Percentiles rank a stretch among this genome's conserved stretches.
Evolutionary conservation across 35 echinoderm and acorn worm species (phyloP).

Genomic region (Nesometra sesokonis): DNA sequence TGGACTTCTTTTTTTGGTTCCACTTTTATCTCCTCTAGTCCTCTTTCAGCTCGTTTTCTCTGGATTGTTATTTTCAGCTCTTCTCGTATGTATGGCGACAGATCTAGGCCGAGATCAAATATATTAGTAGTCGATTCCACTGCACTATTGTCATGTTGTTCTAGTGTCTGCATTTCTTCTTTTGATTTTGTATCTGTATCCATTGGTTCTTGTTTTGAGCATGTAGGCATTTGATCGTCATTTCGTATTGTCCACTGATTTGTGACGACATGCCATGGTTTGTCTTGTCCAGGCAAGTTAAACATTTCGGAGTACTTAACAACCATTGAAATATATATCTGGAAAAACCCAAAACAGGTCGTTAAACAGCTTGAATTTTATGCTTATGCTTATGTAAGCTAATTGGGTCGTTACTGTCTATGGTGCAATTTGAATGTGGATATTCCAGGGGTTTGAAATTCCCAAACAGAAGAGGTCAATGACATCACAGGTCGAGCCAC

Average conservation of each 20-base stretch:
- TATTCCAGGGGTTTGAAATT: too few relatives aligned
- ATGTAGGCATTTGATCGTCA: too few relatives aligned
- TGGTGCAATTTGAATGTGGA: too few relatives aligned
- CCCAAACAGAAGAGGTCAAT: too few relatives aligned
- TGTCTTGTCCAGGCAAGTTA: background rate
- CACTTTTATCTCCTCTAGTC: background rate
- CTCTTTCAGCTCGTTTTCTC: background rate
- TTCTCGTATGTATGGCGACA: background rate
- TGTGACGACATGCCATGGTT: background rate
- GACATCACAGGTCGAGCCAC: too few relatives aligned
- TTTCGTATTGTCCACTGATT: too few relatives aligned
- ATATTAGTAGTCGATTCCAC: background rate
- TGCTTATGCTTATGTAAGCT: too few relatives aligned
- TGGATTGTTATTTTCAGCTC: background rate
- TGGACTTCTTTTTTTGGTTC: background rate
- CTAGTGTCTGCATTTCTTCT: background rate
- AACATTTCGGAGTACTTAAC: background rate
- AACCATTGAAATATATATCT: background rate
- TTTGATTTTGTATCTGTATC: background rate
- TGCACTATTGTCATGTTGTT: background rate
- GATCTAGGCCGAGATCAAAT: background rate
- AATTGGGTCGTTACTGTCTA: too few relatives aligned
- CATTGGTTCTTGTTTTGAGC: too few relatives aligned
- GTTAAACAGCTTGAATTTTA: too few relatives aligned
- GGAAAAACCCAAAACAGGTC: background rate